These are phyloP conservation scores for Cheilosia pagana DNA, from an alignment of 2,888 invertebrate genomes.

Conservation along the genomic window DNA sequence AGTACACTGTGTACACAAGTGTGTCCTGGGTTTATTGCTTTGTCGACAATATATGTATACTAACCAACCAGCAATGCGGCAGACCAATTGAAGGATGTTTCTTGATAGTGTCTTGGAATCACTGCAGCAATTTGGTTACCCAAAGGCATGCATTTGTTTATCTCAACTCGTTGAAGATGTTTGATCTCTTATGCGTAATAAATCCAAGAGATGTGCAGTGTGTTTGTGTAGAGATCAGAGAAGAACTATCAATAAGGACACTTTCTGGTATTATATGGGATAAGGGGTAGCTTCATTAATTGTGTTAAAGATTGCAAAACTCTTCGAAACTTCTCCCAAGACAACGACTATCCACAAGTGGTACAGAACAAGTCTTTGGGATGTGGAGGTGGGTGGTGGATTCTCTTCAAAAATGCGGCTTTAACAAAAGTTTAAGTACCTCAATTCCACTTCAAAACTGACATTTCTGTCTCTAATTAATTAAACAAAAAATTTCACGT, in stretches of 20 bases:
- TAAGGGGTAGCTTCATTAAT: too few relatives aligned
- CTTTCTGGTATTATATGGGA: conserved; percentile 4
- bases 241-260: conserved; percentile 38
- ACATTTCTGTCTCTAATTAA: neutral
- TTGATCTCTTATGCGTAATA: conserved; percentile 41
- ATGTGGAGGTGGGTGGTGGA: too few relatives aligned
- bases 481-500: too few relatives aligned
- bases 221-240: conserved; percentile 2
- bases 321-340: too few relatives aligned
- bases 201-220: conserved; percentile 9
- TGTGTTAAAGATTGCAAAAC: too few relatives aligned
- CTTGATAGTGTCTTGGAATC: conserved; percentile 30
- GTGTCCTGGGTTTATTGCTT: conserved; percentile 29
- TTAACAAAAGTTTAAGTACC: neutral
- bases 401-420: neutral
- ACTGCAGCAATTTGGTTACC: conserved; percentile 1
- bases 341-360: too few relatives aligned
- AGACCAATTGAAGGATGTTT: conserved; percentile 54
- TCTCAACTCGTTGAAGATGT: conserved; percentile 25
- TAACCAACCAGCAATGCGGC: conserved; percentile 58
- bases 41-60: conserved; percentile 16
- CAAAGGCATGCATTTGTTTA: neutral
- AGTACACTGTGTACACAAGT: conserved; percentile 21
- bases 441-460: neutral
- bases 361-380: too few relatives aligned